Base-by-base conservation (phyloP, 2,888 invertebrate genomes). In the Stenoptilia bipunctidactyla region DNA sequence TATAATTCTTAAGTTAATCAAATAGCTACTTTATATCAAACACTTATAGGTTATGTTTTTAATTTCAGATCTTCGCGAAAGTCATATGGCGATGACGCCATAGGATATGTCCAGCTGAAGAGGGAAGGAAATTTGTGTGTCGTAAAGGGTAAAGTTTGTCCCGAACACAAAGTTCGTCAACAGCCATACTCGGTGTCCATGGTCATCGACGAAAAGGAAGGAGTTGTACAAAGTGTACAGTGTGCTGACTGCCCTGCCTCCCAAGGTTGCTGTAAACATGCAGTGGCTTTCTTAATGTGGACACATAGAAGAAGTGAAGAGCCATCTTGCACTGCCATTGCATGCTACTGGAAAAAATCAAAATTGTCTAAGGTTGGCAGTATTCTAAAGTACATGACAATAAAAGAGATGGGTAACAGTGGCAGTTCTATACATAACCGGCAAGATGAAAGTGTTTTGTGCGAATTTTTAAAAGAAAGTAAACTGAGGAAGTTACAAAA, bases 261-360 rank as follows among this genome's bases (percentile, higher is more conserved):
- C 1, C 38, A 49, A 34, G 56, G 56, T 5, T 56, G 56, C 1
- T 60, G 59, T 33, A 58, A 63, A 40, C 58, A 59, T 46, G 52
- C 56, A 1, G 40, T 59, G 34, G 57, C 57, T 4, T 51, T 58
- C 8, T 15, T 59, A 0, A 53, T 59, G 57, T 58, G 58, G 58
- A 40, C 53, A 4, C 56, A 58, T 48, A 44, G 58, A 1, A 27
- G 58, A 3, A 61, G 59, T 48, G 58, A 61, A 15, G 34, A 34
- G 8, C 34, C 34, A 6, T 34, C 34, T 13, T 34, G 34, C 9
- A 34, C 57, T 13, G 15, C 41, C 0, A 27, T 49, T 0, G 40
- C 50, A 37, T 61, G 61, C 15, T 63, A 60, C 15, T 61, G 60
- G 58, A 48, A 20, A 15, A 61, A 61, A 47, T 56, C 57, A 0